Base-by-base conservation (phyloP, 1,140 invertebrate species). In the Mercenaria mercenaria region DNA sequence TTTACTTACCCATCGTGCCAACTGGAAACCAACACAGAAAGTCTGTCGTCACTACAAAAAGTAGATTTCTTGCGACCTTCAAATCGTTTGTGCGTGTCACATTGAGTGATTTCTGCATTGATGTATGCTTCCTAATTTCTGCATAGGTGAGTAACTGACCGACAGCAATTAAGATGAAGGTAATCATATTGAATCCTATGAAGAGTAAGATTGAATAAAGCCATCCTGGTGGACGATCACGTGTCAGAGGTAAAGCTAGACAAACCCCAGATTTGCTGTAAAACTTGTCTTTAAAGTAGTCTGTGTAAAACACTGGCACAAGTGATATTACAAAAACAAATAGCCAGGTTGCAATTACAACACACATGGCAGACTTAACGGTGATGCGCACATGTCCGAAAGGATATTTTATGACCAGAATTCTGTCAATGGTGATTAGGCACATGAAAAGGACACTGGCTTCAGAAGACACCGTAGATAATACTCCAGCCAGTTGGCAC, bases 401-500 rank as follows among this genome's bases (percentile, higher is more conserved):
- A 18, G 93, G 93, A 87, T 91, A 93, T 29, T 85, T 86, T 29
- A 93, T 90, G 20, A 80, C 67, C 15, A 93, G 39, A 56, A 91
- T 89, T 10, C 93, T 43, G 76, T 93, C 93, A 8, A 92, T 18
- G 18, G 93, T 91, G 26, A 93, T 91, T 0, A 92, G 67, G 52
- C 80, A 89, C 11, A 93, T 82, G 39, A 90, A 92, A 67, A 93
- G 80, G 3, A 80, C 77, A 15, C 92, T 91, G 2, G 89, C 89
- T 84, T 94, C 93, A 37, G 82, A 92, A 20, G 93, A 93, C 10
- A 94, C 47, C 43, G 92, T 92, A 0, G 94, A 88, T 18, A 95
- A 69, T 8, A 93, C 88, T 4, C 95, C 95, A 15, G 94, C 93
- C 18, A 92, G n/a, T 56, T 90, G 85, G 79, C 95, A 95, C 0